These are phyloP conservation scores for Phortica magna DNA, from an alignment of 2,888 invertebrate genomes.

Conservation along the genomic window DNA sequence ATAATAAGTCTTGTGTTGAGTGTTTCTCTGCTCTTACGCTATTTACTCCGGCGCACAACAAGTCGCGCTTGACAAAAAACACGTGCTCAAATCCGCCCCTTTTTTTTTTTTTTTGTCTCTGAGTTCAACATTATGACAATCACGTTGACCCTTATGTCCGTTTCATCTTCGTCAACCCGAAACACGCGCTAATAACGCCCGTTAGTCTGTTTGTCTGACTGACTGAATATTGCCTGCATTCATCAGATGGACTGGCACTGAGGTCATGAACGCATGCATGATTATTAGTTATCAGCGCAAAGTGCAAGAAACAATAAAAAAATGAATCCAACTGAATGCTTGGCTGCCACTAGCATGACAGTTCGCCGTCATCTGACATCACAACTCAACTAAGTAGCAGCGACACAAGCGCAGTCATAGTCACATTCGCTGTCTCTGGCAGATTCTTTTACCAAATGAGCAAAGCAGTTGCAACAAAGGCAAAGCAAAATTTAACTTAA, in stretches of 20 bases:
- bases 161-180: not conserved
- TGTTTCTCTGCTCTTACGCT: not conserved
- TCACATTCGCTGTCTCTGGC: not conserved
- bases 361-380: conserved; percentile 71
- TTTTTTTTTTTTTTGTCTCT: not conserved
- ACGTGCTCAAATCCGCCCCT: conserved; percentile 22
- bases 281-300: not conserved
- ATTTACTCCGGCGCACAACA: not conserved
- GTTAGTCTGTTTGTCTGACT: not conserved
- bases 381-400: conserved; percentile 60
- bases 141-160: not conserved
- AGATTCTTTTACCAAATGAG: conserved; percentile 32
- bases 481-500: conserved; percentile 51
- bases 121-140: not conserved
- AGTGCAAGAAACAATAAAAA: conserved; percentile 16
- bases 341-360: conserved; percentile 53
- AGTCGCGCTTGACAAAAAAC: conserved; percentile 1
- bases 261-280: conserved; percentile 25
- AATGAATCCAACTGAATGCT: conserved; percentile 15
- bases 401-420: conserved; percentile 8
- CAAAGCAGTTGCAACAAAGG: conserved; percentile 12
- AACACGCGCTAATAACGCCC: conserved; percentile 28
- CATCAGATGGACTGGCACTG: not conserved
- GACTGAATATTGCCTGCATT: not conserved
- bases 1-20: too few relatives aligned